A percentile compares a stretch with the other conserved stretches of the same genome.
phyloP scores from a whole-genome alignment of 2,888 invertebrate genomes.

The Conus canariensis region DNA sequence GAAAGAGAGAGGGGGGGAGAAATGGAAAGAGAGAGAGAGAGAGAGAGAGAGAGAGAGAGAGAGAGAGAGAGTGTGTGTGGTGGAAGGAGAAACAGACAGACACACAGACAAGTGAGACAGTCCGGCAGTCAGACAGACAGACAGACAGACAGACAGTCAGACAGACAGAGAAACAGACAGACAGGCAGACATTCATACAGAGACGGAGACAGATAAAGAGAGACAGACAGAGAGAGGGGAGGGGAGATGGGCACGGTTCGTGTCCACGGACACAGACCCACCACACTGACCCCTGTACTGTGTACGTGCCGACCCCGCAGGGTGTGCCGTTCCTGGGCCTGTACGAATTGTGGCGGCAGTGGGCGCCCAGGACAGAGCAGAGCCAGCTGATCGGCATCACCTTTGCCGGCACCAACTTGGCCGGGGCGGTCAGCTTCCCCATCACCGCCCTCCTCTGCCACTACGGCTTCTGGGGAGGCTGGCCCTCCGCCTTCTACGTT shows the following conservation, averaged over 20 bases:
- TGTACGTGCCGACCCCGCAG: constrained; percentile 38
- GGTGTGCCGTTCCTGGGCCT: constrained; percentile 92
- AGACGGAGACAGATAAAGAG: background rate
- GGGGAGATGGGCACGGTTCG: background rate
- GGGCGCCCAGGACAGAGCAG: constrained; percentile 92
- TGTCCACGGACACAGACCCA: background rate
- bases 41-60: no score
- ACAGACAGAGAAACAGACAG: background rate
- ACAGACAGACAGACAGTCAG: background rate
- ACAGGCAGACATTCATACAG: background rate
- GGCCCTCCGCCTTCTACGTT: constrained; percentile 92
- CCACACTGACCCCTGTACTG: background rate
- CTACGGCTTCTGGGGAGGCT: constrained; percentile 83
- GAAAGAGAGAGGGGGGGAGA: no score
- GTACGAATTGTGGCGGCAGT: constrained; percentile 93
- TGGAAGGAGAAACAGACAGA: no score
- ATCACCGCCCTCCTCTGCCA: constrained; percentile 90
- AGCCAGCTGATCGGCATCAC: constrained; percentile 60
- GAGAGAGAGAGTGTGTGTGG: no score
- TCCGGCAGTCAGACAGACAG: background rate
- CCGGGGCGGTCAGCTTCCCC: constrained; percentile 91
- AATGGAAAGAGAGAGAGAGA: no score
- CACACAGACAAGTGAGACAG: background rate
- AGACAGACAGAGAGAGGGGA: background rate
- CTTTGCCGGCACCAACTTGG: constrained; percentile 89